phyloP scores from a whole-genome alignment of 2,113 vertebrate genomes.

The Nesogale talazaci region DNA sequence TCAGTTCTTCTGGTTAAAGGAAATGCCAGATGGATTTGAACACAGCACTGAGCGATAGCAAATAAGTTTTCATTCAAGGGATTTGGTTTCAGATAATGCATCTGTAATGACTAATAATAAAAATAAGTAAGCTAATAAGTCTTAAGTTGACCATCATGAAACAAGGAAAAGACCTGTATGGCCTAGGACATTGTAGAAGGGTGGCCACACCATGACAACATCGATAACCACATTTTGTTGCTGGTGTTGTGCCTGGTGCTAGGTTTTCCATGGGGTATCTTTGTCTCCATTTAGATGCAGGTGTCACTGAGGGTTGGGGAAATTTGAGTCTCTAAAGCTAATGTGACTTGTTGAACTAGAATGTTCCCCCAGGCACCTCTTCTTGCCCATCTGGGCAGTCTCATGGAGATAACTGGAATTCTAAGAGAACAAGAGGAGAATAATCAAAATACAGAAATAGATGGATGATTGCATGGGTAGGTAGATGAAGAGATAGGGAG shows the following conservation, averaged over 20 bases:
- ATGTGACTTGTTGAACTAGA: background rate
- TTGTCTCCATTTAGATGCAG: background rate
- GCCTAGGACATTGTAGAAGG: background rate
- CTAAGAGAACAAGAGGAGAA: background rate
- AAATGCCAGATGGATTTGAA: background rate
- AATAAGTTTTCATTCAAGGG: background rate
- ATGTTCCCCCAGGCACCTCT: background rate
- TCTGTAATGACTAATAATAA: background rate
- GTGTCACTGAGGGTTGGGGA: background rate
- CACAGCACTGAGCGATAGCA: background rate
- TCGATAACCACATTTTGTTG: background rate
- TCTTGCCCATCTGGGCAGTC: background rate
- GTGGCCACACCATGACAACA: background rate
- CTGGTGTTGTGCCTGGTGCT: background rate
- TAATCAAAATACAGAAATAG: background rate
- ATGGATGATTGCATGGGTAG: background rate
- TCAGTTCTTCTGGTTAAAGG: background rate
- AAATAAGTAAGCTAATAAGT: background rate
- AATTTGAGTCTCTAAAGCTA: background rate
- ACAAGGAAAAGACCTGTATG: background rate
- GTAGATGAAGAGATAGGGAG: no score
- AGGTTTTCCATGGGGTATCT: background rate
- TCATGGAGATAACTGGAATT: background rate
- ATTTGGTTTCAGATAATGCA: conserved; percentile 44
- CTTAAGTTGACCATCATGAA: background rate